Percentiles rank a stretch among this genome's conserved stretches.
phyloP scores from a whole-genome alignment of 2,113 vertebrate genomes.

The Bambusicola thoracicus region DNA sequence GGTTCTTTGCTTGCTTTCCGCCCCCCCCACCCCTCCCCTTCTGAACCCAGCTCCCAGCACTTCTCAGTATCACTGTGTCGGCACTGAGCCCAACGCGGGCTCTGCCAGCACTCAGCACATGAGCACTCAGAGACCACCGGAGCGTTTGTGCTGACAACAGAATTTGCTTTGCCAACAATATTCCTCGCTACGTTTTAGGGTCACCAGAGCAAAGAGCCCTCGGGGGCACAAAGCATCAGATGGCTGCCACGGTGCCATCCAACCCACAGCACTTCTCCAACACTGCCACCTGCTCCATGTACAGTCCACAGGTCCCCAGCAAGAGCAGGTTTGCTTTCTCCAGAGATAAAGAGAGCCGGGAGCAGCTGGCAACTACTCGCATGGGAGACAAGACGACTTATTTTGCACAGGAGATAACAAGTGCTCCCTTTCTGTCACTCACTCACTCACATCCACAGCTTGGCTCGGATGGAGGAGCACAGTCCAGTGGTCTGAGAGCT shows the following conservation, averaged over 20 bases:
- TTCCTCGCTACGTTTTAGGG: neutral
- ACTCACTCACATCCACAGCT: neutral
- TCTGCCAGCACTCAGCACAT: neutral
- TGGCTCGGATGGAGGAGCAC: neutral
- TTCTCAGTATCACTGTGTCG: neutral
- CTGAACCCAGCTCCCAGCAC: conserved; percentile 42
- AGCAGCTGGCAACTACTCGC: conserved; percentile 43
- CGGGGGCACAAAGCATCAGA: neutral
- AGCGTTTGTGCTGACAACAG: neutral
- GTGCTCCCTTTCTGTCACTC: neutral
- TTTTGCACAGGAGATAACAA: conserved; percentile 23
- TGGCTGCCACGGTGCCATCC: neutral
- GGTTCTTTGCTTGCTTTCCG: neutral
- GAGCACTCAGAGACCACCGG: neutral
- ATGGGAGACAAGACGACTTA: neutral
- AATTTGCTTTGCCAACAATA: conserved; percentile 7
- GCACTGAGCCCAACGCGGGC: neutral
- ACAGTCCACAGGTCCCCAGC: neutral
- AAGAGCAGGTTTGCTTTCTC: neutral
- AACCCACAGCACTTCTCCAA: neutral
- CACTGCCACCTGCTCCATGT: neutral
- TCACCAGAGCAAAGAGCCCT: neutral
- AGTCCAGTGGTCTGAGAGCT: neutral
- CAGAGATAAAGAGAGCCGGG: neutral
- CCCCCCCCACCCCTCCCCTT: neutral